A percentile compares a stretch with the other conserved stretches of the same genome.
phyloP scores from a whole-genome alignment of 2,797 vertebrate genomes.

The Rhyacichthys aspro region DNA sequence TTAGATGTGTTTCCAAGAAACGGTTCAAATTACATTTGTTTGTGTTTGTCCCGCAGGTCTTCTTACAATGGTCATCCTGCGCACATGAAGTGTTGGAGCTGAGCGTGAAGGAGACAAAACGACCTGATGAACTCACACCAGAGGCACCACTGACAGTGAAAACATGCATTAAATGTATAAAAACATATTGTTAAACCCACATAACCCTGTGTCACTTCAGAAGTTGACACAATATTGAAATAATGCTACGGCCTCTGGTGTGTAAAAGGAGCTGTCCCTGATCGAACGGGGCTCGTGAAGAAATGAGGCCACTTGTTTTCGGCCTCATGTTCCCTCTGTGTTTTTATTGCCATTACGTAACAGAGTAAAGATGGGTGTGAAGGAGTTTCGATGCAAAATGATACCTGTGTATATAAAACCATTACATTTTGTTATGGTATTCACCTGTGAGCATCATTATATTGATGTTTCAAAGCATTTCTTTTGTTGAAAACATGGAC shows the following conservation, averaged over 20 bases:
- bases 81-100: slow-evolving; percentile 84
- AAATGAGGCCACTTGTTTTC: slow-evolving; percentile 34
- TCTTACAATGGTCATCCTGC: slow-evolving; percentile 98
- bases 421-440: slow-evolving; percentile 60
- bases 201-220: slow-evolving; percentile 30
- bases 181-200: slow-evolving; percentile 41
- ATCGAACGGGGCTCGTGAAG: slow-evolving; percentile 49
- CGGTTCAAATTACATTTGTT: too few species aligned
- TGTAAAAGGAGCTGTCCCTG: slow-evolving; percentile 18
- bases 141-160: slow-evolving; percentile 26
- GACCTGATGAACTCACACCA: slow-evolving; percentile 40
- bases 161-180: slow-evolving; percentile 42
- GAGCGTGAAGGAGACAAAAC: slow-evolving; percentile 28
- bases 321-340: slow-evolving; percentile 50
- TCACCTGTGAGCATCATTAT: slow-evolving; percentile 53
- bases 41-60: slow-evolving; percentile 83
- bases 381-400: slow-evolving; percentile 50
- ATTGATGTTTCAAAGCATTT: slow-evolving; percentile 50
- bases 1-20: too few species aligned
- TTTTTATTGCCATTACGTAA: slow-evolving; percentile 61
- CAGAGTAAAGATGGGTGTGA: slow-evolving; percentile 44
- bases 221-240: slow-evolving; percentile 32
- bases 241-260: slow-evolving; percentile 16
- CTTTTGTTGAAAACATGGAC: too few species aligned
- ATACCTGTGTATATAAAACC: slow-evolving; percentile 68